These are phyloP conservation scores for Phylloscopus trochiloides DNA, from an alignment of 2,113 vertebrate species.

Conservation along the genomic window DNA sequence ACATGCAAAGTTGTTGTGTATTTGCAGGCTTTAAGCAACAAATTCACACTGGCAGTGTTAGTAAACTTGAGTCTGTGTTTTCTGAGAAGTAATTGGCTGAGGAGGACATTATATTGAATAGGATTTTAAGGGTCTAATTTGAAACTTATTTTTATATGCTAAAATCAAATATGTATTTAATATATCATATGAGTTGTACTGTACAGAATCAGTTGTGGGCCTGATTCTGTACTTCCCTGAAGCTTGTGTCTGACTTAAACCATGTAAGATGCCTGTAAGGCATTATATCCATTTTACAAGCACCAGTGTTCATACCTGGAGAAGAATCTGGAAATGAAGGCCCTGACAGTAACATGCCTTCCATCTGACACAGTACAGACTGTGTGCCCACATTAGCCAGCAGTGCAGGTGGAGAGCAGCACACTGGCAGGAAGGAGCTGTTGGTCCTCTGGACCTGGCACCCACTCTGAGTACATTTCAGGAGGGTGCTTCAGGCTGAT, in stretches of 20 bases:
- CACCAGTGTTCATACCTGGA: not conserved
- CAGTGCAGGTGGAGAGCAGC: not conserved
- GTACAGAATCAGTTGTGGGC: not conserved
- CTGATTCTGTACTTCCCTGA: not conserved
- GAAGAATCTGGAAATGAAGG: not conserved
- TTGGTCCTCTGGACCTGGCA: rapidly evolving
- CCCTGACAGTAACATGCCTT: not conserved
- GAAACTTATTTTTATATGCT: not conserved
- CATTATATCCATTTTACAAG: not conserved
- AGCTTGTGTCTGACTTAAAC: not conserved
- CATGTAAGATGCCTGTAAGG: not conserved
- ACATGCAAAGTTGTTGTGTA: not conserved
- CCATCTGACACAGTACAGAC: rapidly evolving
- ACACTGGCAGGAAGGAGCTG: not conserved
- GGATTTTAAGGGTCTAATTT: not conserved
- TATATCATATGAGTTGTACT: not conserved
- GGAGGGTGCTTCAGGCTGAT: not conserved
- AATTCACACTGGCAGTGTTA: not conserved
- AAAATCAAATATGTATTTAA: not conserved
- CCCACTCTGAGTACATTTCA: rapidly evolving
- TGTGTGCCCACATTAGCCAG: not conserved
- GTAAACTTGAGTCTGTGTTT: not conserved
- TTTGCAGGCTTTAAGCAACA: not conserved
- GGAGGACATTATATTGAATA: not conserved
- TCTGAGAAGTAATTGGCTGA: not conserved